Evolutionary conservation across 30 jellyfish, hydroid and myxozoan genomes (phyloP), one percentile per base, ranked within the genome.

Genomic region (Cassiopea xamachana): DNA sequence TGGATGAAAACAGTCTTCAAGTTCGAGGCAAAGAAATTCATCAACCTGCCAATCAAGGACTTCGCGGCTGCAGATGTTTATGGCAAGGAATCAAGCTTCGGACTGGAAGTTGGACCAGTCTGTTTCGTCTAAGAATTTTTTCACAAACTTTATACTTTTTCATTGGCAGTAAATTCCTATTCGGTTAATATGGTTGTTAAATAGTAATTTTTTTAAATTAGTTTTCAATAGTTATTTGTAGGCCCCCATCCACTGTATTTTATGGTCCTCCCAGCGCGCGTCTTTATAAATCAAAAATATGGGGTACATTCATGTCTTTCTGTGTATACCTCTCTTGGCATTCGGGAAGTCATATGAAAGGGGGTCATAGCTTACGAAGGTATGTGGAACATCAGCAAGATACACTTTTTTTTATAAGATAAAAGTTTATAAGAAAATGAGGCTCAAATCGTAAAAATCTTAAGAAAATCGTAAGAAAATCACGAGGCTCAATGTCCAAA

Each of bases 21-120:
- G 27, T 95, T 95, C 90, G 94, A 90, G 83, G 90, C 98, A 80
- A 70, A 86, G 7, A 95, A 95, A 67, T 91, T 86, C 90, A 76
- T 95, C 89, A 69, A 97, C 48, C 97, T 95, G n/a, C 99, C 99
- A 44, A 95, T 95, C 73, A 50, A 73, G 27, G 99, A 95, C 82
- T 87, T 95, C 76, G 99, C 99, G 6, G 94, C 97, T 73, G 93
- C 92, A 8, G 95, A 86, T 80, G 82, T 84, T n/a, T 48, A 73
- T 74, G 93, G 91, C 82, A 88, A 79, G 44, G 92, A 91, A 47
- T 83, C 98, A 12, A 83, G 90, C 93, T 95, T 95, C 88, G 99
- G 99, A 73, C 68, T 95, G 44, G 99, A 91, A 85, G 88, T 91
- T 27, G 99, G 99, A 60, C 99, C 99, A 47, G 99, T 95, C 48